A percentile compares a stretch with the other conserved stretches of the same genome.
These are phyloP conservation scores for Prunella fulvescens DNA, from an alignment of 2,113 vertebrate species.

Conservation along the genomic window DNA sequence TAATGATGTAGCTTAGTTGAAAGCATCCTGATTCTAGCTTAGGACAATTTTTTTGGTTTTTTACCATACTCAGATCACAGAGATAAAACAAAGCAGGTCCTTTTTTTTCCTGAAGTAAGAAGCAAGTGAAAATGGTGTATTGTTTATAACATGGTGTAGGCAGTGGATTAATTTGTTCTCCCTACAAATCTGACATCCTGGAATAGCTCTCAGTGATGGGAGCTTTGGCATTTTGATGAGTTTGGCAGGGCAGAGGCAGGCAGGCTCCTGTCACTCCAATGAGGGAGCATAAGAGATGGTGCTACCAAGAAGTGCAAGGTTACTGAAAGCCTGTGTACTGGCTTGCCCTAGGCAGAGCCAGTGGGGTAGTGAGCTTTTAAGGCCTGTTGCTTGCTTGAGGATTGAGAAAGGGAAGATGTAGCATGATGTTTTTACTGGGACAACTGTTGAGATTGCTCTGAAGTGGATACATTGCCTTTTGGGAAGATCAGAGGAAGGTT, in stretches of 20 bases:
- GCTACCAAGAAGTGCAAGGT: background rate
- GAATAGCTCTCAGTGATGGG: background rate
- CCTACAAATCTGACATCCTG: background rate
- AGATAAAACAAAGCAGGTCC: background rate
- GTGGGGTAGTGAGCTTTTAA: background rate
- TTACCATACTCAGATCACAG: background rate
- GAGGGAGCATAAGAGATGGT: background rate
- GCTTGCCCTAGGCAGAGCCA: background rate
- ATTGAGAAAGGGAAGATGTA: background rate
- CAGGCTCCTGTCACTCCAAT: background rate
- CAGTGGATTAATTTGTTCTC: background rate
- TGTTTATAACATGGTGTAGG: background rate
- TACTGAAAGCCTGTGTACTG: background rate
- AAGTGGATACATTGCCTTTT: accelerated
- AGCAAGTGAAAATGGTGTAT: background rate
- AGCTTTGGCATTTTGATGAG: background rate
- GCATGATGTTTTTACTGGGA: accelerated
- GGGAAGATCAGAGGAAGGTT: background rate
- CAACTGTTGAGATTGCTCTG: background rate
- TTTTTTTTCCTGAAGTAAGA: background rate
- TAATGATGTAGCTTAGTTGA: background rate
- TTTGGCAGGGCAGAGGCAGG: background rate
- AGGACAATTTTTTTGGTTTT: background rate
- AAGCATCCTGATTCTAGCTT: background rate
- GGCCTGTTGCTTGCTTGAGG: background rate